phyloP scores from a whole-genome alignment of 2,797 vertebrate genomes.

The Acanthopagrus latus region DNA sequence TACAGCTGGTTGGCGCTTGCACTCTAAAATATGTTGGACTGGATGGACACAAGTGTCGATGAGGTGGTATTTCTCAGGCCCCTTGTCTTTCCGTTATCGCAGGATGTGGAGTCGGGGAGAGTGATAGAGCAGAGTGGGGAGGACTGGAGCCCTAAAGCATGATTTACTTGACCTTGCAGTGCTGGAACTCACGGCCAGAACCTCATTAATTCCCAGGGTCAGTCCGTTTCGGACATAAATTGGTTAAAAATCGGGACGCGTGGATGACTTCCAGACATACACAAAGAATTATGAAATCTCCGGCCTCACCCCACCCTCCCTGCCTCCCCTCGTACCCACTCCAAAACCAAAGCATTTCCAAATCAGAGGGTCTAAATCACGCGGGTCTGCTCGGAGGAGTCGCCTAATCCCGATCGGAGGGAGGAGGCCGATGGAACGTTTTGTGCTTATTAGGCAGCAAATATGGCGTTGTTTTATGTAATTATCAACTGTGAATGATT shows the following conservation, averaged over 20 bases:
- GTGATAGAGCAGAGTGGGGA: slow-evolving; percentile 78
- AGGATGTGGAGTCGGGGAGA: slow-evolving; percentile 88
- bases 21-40: slow-evolving; percentile 90
- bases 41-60: slow-evolving; percentile 93
- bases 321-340: slow-evolving; percentile 83
- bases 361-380: slow-evolving; percentile 94
- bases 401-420: slow-evolving; percentile 92
- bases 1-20: slow-evolving; percentile 87
- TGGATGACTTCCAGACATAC: slow-evolving; percentile 97
- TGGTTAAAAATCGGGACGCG: slow-evolving; percentile 92
- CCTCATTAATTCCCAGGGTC: slow-evolving; percentile 99
- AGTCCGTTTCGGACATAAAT: slow-evolving; percentile 96
- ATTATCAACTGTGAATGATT: slow-evolving; percentile 90
- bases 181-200: slow-evolving; percentile 92
- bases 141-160: slow-evolving; percentile 89
- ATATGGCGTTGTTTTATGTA: slow-evolving; percentile 94
- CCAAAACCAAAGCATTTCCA: slow-evolving; percentile 91
- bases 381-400: slow-evolving; percentile 87
- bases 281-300: slow-evolving; percentile 97
- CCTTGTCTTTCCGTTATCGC: slow-evolving; percentile 90
- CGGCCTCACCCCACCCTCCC: slow-evolving; percentile 79
- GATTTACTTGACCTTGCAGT: slow-evolving; percentile 97
- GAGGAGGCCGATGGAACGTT: slow-evolving; percentile 94
- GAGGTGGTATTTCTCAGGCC: slow-evolving; percentile 95
- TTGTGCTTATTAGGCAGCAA: slow-evolving; percentile 97